Percentiles rank a stretch among this genome's conserved stretches.
Conservation (phyloP, 2,888 invertebrate species). For the Lathronympha strigana region DNA sequence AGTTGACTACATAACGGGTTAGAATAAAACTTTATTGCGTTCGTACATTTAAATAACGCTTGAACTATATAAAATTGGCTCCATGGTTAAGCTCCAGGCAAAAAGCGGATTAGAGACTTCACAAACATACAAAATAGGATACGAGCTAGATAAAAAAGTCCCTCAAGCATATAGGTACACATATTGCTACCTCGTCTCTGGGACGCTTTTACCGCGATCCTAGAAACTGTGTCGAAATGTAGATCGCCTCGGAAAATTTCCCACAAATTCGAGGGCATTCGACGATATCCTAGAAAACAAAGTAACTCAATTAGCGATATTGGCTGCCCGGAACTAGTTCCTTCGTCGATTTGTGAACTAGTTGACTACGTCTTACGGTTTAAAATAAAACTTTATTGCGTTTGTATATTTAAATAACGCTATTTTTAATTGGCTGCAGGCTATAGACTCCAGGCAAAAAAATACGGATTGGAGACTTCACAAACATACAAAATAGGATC, state of each 20-base stretch:
- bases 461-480: too few relatives aligned
- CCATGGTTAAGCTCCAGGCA: too few relatives aligned
- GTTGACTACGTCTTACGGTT: slow-evolving; percentile 12
- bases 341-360: slow-evolving; percentile 20
- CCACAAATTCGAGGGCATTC: slow-evolving; percentile 24
- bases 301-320: slow-evolving; percentile 39
- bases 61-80: too few relatives aligned
- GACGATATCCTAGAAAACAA: slow-evolving; percentile 24
- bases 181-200: too few relatives aligned
- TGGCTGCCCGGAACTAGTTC: slow-evolving; percentile 29
- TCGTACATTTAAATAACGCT: background rate
- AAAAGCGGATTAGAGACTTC: too few relatives aligned
- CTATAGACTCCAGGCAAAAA: too few relatives aligned
- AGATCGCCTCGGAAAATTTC: slow-evolving; percentile 12
- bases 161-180: too few relatives aligned
- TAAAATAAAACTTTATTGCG: background rate
- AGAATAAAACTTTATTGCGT: background rate
- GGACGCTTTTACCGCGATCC: background rate
- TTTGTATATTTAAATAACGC: background rate
- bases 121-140: too few relatives aligned
- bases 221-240: slow-evolving; percentile 1
- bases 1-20: slow-evolving; percentile 16
- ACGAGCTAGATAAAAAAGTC: too few relatives aligned
- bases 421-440: too few relatives aligned
- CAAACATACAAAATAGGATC: too few relatives aligned